Evolutionary conservation across 64 coral and sea anemone species (phyloP).

Genomic region (Pocillopora verrucosa): DNA sequence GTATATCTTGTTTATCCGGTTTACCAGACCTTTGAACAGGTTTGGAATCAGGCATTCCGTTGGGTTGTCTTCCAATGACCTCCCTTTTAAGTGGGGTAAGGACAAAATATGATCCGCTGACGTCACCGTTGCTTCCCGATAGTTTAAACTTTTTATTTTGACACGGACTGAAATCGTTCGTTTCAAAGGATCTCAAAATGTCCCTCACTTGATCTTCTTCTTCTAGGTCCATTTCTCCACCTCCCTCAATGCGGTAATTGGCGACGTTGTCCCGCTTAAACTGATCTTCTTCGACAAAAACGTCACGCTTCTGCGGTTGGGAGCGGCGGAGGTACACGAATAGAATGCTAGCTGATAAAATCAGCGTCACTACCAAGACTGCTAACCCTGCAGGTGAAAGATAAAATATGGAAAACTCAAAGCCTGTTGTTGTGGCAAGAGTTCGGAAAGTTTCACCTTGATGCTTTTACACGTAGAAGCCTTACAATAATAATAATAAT

Average conservation of each 20-base stretch:
- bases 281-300: slow-evolving; percentile 42
- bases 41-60: slow-evolving; percentile 3
- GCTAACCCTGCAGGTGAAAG: slow-evolving; percentile 62
- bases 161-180: slow-evolving; percentile 19
- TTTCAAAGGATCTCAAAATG: slow-evolving; percentile 48
- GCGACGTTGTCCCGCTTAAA: slow-evolving; percentile 82
- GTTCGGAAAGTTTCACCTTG: neutral
- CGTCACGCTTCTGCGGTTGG: slow-evolving; percentile 23
- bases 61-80: neutral
- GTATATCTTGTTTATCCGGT: neutral
- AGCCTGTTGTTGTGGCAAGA: neutral
- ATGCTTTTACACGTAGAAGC: neutral
- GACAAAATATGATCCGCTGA: slow-evolving; percentile 12
- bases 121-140: slow-evolving; percentile 24
- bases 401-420: neutral
- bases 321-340: slow-evolving; percentile 62
- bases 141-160: slow-evolving; percentile 10
- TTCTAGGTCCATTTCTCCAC: slow-evolving; percentile 73
- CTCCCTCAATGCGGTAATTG: slow-evolving; percentile 86
- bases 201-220: slow-evolving; percentile 41
- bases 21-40: neutral
- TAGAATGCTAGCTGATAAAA: slow-evolving; percentile 57
- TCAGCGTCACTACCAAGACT: slow-evolving; percentile 55
- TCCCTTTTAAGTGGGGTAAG: slow-evolving; percentile 23
- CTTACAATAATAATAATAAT: no score